A percentile compares a stretch with the other conserved stretches of the same genome.
phyloP scores from a whole-genome alignment of 2,113 vertebrate genomes.

The Acrocephalus arundinaceus region DNA sequence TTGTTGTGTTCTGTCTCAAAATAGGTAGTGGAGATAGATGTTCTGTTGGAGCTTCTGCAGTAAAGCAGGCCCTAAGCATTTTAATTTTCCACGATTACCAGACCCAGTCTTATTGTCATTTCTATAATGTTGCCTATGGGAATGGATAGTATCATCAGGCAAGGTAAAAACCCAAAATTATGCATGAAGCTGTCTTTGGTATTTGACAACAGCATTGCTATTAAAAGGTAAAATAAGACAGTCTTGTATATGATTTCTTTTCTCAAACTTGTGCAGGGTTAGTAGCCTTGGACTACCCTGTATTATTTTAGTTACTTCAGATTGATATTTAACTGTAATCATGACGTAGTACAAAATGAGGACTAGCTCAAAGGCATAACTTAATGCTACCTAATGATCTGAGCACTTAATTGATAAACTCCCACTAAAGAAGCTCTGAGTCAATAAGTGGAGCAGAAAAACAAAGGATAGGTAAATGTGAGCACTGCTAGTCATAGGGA shows the following conservation, averaged over 20 bases:
- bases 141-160: not conserved
- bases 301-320: not conserved
- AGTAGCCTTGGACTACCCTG: not conserved
- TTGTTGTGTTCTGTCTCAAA: not conserved
- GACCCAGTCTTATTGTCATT: not conserved
- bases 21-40: not conserved
- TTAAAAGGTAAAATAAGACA: not conserved
- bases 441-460: not conserved
- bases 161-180: not conserved
- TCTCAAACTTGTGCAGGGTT: not conserved
- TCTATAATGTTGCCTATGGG: accelerated
- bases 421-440: not conserved
- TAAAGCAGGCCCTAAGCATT: not conserved
- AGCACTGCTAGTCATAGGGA: not conserved
- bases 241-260: not conserved
- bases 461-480: not conserved
- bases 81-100: not conserved
- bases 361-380: not conserved
- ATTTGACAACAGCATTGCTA: not conserved
- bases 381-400: not conserved
- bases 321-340: not conserved
- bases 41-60: not conserved
- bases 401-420: not conserved
- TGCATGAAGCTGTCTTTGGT: not conserved
- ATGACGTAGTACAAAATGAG: not conserved